Evolutionary conservation across 2,797 vertebrate genomes (phyloP).

Genomic region (Limosa lapponica): DNA sequence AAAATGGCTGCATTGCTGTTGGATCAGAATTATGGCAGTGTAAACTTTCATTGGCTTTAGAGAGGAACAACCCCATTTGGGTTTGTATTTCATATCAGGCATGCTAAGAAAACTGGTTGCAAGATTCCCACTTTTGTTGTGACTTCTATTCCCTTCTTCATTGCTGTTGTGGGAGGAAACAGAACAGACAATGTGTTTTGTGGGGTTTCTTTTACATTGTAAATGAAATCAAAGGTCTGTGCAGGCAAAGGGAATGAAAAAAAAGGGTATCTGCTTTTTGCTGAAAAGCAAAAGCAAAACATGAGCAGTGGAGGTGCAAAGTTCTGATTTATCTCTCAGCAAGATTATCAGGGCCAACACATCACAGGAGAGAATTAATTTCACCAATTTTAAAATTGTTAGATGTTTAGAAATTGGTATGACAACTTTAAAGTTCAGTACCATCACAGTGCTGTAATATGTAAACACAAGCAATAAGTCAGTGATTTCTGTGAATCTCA

Average conservation of each 20-base stretch:
- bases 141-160: neutral
- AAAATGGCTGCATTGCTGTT: neutral
- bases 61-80: neutral
- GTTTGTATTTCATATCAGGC: neutral
- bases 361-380: neutral
- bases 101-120: neutral
- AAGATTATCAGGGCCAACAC: neutral
- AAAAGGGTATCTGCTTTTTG: neutral
- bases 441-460: neutral
- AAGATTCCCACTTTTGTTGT: neutral
- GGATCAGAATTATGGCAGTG: neutral
- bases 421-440: neutral
- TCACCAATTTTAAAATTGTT: neutral
- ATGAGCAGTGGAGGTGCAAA: neutral
- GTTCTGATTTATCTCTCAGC: neutral
- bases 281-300: neutral
- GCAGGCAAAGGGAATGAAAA: neutral
- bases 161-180: neutral
- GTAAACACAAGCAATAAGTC: neutral
- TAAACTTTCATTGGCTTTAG: neutral
- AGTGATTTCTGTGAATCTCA: neutral
- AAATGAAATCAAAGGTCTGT: neutral
- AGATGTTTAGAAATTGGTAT: neutral
- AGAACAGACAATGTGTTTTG: neutral
- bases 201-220: neutral